Evolutionary conservation across 2,888 invertebrate species (phyloP).

Genomic region (Noctua pronuba): DNA sequence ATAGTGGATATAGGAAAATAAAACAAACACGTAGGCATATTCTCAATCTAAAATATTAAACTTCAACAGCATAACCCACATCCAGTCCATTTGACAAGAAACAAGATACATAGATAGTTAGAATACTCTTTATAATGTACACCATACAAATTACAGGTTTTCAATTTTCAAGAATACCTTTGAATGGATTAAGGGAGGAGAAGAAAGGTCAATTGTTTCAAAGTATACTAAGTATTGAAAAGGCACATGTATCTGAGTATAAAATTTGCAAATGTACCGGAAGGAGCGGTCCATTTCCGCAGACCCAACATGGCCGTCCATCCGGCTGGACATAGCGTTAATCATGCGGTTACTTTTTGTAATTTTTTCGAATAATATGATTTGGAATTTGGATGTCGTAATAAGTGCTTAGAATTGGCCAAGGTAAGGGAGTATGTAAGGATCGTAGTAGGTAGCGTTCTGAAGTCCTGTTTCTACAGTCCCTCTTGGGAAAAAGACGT

Average conservation of each 20-base stretch:
- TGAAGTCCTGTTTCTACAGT: not conserved
- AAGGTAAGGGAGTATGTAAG: not conserved
- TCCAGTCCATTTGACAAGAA: too few relatives aligned
- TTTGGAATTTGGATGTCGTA: not conserved
- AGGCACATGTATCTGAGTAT: slow-evolving; percentile 43
- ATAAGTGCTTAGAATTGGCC: not conserved
- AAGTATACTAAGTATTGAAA: slow-evolving; percentile 29
- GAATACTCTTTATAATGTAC: too few relatives aligned
- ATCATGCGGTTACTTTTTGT: slow-evolving; percentile 42
- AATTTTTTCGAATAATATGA: not conserved
- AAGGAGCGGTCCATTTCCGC: slow-evolving; percentile 65
- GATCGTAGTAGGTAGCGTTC: accelerated
- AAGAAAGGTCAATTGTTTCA: slow-evolving; percentile 35
- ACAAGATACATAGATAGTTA: too few relatives aligned
- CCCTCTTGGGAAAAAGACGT: not conserved
- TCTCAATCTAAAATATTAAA: too few relatives aligned
- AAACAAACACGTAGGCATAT: too few relatives aligned
- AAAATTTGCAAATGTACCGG: slow-evolving; percentile 68
- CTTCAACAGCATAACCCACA: too few relatives aligned
- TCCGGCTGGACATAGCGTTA: slow-evolving; percentile 57
- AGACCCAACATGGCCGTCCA: slow-evolving; percentile 64
- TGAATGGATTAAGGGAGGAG: not conserved
- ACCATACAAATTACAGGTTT: too few relatives aligned
- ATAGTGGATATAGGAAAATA: too few relatives aligned
- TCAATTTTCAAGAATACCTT: not conserved